Conservation (phyloP, 2,113 vertebrate species). For the Tiliqua scincoides region DNA sequence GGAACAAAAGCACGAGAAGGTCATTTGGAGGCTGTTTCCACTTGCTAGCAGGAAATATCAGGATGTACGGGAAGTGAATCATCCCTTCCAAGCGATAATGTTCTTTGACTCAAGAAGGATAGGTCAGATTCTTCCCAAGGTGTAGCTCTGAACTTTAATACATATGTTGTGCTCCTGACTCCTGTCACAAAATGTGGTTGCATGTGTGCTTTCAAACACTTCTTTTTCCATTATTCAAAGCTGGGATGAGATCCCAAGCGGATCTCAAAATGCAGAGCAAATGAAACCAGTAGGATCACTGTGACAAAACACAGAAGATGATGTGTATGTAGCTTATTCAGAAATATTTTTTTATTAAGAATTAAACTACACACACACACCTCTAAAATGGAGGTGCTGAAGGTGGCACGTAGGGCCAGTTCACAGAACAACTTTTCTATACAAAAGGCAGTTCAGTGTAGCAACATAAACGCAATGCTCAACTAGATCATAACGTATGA, state of each 20-base stretch:
- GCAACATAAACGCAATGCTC: neutral
- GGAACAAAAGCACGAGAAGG: no score
- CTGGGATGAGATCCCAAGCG: neutral
- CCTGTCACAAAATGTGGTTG: neutral
- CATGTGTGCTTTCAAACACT: neutral
- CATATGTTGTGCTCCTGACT: neutral
- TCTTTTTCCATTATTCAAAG: neutral
- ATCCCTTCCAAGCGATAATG: constrained; percentile 65
- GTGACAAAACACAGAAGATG: neutral
- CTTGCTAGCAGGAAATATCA: constrained; percentile 57
- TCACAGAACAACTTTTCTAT: no score
- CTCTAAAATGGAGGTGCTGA: no score
- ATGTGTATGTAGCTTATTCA: neutral
- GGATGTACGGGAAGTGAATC: constrained; percentile 67
- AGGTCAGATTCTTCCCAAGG: constrained; percentile 60
- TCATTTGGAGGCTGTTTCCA: no score
- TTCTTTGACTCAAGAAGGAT: constrained; percentile 54
- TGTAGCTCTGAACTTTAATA: constrained; percentile 44
- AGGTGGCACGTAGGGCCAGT: no score
- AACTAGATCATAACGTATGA: neutral
- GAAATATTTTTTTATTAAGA: neutral
- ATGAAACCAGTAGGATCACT: neutral
- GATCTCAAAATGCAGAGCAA: neutral
- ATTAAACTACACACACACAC: no score
- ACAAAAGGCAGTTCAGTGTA: no score